A percentile compares a stretch with the other conserved stretches of the same genome.
Conservation (phyloP, 92 coral and sea anemone species). For the Palythoa grandiflora region DNA sequence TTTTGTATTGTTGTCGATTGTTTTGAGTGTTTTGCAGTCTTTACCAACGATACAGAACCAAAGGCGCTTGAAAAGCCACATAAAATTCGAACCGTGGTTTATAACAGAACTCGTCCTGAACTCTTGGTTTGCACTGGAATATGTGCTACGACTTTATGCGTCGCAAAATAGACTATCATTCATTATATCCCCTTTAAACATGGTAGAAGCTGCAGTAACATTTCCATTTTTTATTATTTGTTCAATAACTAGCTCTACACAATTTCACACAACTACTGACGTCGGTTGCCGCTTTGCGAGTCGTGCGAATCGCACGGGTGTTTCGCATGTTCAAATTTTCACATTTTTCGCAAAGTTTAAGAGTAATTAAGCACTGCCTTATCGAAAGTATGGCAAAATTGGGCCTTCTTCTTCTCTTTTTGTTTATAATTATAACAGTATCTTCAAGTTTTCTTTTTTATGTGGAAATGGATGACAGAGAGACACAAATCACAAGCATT, state of each 20-base stretch:
- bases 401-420: conserved; percentile 49
- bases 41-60: conserved; percentile 1
- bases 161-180: conserved; percentile 50
- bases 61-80: background rate
- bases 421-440: conserved; percentile 53
- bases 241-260: background rate
- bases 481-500: conserved; percentile 51
- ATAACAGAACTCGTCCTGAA: conserved; percentile 24
- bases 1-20: conserved; percentile 44
- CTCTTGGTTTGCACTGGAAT: conserved; percentile 57
- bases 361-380: conserved; percentile 55
- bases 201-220: conserved; percentile 55
- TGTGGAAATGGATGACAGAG: conserved; percentile 42
- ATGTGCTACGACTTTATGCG: conserved; percentile 44
- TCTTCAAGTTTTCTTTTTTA: conserved; percentile 61
- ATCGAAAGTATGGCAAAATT: conserved; percentile 58
- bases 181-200: conserved; percentile 56
- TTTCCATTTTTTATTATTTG: conserved; percentile 45
- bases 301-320: conserved; percentile 56
- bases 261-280: background rate
- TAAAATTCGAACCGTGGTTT: conserved; percentile 45
- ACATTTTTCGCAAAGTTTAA: conserved; percentile 56
- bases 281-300: conserved; percentile 48
- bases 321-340: conserved; percentile 64
- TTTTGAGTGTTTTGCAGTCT: conserved; percentile 32